Conservation (phyloP, 2,113 vertebrate genomes). For the Merops nubicus region DNA sequence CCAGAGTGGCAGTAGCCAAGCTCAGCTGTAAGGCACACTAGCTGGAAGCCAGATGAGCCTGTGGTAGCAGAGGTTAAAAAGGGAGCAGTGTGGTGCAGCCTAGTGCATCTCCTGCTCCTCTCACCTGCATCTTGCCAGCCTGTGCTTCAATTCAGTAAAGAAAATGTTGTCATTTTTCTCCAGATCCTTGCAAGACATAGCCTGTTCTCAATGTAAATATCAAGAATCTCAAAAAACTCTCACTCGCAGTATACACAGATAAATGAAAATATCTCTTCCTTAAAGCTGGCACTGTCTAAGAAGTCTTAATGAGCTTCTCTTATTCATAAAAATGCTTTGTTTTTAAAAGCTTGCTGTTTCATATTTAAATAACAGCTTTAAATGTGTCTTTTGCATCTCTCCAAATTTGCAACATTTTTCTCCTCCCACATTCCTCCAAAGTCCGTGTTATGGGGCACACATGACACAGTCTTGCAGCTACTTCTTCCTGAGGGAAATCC, state of each 20-base stretch:
- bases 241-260: not conserved
- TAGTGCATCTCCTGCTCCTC: not conserved
- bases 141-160: not conserved
- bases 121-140: not conserved
- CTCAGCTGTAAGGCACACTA: not conserved
- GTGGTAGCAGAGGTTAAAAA: not conserved
- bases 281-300: not conserved
- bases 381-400: not conserved
- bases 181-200: not conserved
- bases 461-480: not conserved
- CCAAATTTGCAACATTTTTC: not conserved
- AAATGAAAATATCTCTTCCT: constrained; percentile 15
- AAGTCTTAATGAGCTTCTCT: not conserved
- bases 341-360: constrained; percentile 18
- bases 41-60: not conserved
- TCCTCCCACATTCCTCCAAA: not conserved
- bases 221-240: not conserved
- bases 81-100: not conserved
- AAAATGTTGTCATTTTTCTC: not conserved
- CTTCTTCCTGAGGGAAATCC: not conserved
- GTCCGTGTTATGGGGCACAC: not conserved
- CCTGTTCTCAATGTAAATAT: not conserved
- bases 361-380: not conserved
- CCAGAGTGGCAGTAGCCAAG: not conserved
- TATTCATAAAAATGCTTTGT: constrained; percentile 29